A percentile compares a stretch with the other conserved stretches of the same genome.
Evolutionary conservation across 1,140 invertebrate species (phyloP).

Genomic region (Thalassaphorura encarpata): DNA sequence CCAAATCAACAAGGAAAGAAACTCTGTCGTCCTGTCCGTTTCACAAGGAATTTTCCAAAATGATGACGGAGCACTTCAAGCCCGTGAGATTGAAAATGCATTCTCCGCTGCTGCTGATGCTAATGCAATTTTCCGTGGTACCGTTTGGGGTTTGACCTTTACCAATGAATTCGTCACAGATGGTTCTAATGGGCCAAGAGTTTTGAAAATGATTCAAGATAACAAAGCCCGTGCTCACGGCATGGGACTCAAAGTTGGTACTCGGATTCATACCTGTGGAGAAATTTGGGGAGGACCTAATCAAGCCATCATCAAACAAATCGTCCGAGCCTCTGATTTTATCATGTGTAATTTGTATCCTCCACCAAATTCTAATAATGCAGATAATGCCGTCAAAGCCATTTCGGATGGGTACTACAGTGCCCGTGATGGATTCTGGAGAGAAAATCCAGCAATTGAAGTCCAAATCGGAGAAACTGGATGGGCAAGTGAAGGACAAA

Average conservation of each 20-base stretch:
- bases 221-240: conserved; percentile 17
- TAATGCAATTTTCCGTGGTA: conserved; percentile 19
- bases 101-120: conserved; percentile 23
- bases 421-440: conserved; percentile 18
- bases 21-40: conserved; percentile 12
- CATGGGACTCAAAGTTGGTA: conserved; percentile 21
- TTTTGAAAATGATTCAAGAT: conserved; percentile 22
- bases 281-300: conserved; percentile 18
- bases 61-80: conserved; percentile 6
- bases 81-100: conserved; percentile 28
- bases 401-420: conserved; percentile 18
- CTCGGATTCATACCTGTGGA: conserved; percentile 23
- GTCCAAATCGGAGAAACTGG: conserved; percentile 30
- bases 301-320: conserved; percentile 14
- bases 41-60: conserved; percentile 25
- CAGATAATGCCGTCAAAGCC: conserved; percentile 12
- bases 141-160: conserved; percentile 23
- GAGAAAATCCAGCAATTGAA: conserved; percentile 20
- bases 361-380: conserved; percentile 6
- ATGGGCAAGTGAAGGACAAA: conserved; percentile 24
- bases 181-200: conserved; percentile 6
- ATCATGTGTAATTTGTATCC: conserved; percentile 29
- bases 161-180: conserved; percentile 26
- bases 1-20: conserved; percentile 18
- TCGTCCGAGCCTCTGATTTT: conserved; percentile 21